phyloP scores from a whole-genome alignment of 2,888 invertebrate species.

The Enchytraeus crypticus region DNA sequence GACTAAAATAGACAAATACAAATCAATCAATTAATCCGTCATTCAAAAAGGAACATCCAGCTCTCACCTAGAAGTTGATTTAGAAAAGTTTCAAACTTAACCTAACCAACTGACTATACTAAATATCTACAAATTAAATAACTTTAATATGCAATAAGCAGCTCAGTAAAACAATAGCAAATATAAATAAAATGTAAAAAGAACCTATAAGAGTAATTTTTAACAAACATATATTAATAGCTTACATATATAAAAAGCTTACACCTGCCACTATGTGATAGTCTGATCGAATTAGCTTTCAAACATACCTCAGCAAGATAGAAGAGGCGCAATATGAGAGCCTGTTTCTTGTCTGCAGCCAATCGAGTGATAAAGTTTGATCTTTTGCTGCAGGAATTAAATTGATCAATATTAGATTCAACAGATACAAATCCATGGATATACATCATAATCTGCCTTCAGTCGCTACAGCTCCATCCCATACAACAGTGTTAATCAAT shows the following conservation, averaged over 20 bases:
- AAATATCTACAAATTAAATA: no score
- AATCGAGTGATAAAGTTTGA: constrained; percentile 75
- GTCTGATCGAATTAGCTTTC: background rate
- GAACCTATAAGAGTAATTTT: background rate
- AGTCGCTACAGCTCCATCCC: no score
- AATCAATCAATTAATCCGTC: no score
- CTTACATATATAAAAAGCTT: background rate
- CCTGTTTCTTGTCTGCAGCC: constrained; percentile 61
- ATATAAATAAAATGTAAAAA: background rate
- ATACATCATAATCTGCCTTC: no score
- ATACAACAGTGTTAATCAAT: no score
- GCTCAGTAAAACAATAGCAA: background rate
- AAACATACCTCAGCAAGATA: constrained; percentile 70
- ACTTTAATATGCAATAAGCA: no score
- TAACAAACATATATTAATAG: no score
- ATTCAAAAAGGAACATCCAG: no score
- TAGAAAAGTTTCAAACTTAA: no score
- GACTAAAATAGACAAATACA: constrained; percentile 43
- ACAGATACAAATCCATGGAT: background rate
- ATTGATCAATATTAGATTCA: constrained; percentile 6
- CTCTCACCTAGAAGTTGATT: no score
- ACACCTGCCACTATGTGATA: background rate
- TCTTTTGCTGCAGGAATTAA: constrained; percentile 61
- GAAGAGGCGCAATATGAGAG: constrained; percentile 63
- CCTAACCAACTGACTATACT: no score